Percentiles rank a stretch among this genome's conserved stretches.
These are phyloP conservation scores for Phrixothrix hirtus DNA, from an alignment of 2,888 invertebrate species.

Conservation along the genomic window DNA sequence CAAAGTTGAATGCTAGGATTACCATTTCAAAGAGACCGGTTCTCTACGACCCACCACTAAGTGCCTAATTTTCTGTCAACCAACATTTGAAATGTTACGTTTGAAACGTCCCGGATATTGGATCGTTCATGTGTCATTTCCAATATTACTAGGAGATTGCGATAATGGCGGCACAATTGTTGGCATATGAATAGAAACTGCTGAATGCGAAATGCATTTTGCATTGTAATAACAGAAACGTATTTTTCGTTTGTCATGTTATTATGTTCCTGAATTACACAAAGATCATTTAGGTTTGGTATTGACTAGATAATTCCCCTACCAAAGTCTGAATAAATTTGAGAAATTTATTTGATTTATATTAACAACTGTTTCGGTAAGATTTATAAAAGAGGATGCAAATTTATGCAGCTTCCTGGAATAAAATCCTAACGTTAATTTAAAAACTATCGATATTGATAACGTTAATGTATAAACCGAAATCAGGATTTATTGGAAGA, in stretches of 20 bases:
- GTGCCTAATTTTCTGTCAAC: constrained; percentile 54
- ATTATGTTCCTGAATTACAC: constrained; percentile 4
- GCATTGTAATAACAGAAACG: constrained; percentile 42
- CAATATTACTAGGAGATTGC: constrained; percentile 47
- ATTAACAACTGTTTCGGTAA: too few species aligned
- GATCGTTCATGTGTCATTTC: constrained; percentile 50
- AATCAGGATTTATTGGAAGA: too few species aligned
- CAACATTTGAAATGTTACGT: constrained; percentile 48
- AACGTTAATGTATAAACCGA: too few species aligned
- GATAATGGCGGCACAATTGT: constrained; percentile 44
- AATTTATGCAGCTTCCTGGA: too few species aligned
- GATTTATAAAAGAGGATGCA: too few species aligned
- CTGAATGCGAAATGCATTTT: constrained; percentile 42
- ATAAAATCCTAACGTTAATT: too few species aligned
- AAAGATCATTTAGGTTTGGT: background rate
- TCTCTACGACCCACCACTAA: constrained; percentile 49
- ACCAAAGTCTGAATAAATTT: too few species aligned
- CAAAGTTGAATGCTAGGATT: constrained; percentile 47
- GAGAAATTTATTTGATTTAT: too few species aligned
- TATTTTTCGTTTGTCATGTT: constrained; percentile 41
- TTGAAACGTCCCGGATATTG: constrained; percentile 48
- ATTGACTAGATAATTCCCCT: background rate
- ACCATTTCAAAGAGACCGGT: constrained; percentile 52
- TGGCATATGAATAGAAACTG: constrained; percentile 39
- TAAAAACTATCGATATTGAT: too few species aligned